Evolutionary conservation across 2,797 vertebrate species (phyloP).

Genomic region (Allobates femoralis): DNA sequence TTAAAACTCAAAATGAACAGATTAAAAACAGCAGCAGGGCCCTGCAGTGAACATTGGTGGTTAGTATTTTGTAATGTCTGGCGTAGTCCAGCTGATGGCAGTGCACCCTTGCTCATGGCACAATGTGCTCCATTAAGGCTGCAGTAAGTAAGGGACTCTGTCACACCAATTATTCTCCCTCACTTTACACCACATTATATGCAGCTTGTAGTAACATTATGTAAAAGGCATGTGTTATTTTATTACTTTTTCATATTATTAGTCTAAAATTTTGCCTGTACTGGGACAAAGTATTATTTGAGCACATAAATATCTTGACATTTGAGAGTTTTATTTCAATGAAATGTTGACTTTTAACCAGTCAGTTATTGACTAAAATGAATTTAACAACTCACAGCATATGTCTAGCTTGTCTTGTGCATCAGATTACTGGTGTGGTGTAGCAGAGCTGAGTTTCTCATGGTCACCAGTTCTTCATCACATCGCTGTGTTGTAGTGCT

Average conservation of each 20-base stretch:
- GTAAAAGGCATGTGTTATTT: neutral
- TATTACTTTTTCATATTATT: neutral
- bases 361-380: neutral
- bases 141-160: neutral
- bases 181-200: neutral
- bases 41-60: too few relatives aligned
- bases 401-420: neutral
- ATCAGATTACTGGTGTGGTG: neutral
- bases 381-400: too few relatives aligned
- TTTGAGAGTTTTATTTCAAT: neutral
- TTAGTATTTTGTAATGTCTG: neutral
- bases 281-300: neutral
- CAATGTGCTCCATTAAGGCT: neutral
- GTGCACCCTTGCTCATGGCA: neutral
- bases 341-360: neutral
- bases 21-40: neutral
- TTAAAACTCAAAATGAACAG: neutral
- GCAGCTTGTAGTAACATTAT: neutral
- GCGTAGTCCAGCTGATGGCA: neutral
- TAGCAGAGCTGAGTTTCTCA: neutral
- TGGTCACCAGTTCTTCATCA: neutral
- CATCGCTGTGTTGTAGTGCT: neutral
- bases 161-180: too few relatives aligned
- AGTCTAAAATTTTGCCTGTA: neutral
- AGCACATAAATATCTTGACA: neutral